Evolutionary conservation across 1,140 invertebrate genomes (phyloP).

Genomic region (Listronotus oregonensis): DNA sequence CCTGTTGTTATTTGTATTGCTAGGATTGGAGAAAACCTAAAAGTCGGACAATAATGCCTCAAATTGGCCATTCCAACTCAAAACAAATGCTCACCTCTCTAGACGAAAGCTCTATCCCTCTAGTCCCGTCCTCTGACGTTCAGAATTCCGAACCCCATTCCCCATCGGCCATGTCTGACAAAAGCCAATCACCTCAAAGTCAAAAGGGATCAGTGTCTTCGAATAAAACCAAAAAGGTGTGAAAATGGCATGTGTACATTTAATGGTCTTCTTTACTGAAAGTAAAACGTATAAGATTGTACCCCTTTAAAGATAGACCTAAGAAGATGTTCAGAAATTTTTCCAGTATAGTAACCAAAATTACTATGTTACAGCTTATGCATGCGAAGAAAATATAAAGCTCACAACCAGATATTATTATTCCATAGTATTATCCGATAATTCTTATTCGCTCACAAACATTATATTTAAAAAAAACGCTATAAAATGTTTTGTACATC

Average conservation of each 20-base stretch:
- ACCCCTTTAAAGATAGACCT: too few species aligned
- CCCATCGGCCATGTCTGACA: conserved; percentile 59
- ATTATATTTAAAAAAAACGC: too few species aligned
- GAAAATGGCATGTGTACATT: conserved; percentile 51
- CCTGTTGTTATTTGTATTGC: conserved; percentile 51
- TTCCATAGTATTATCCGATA: too few species aligned
- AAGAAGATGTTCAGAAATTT: too few species aligned
- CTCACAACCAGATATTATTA: too few species aligned
- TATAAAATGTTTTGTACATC: too few species aligned
- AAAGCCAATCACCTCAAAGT: conserved; percentile 62
- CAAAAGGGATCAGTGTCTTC: conserved; percentile 62
- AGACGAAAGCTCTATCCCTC: conserved; percentile 53
- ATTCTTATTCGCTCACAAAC: too few species aligned
- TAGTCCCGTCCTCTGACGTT: conserved; percentile 58
- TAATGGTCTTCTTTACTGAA: conserved; percentile 20
- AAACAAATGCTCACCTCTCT: conserved; percentile 60
- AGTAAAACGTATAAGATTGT: not conserved
- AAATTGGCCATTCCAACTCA: conserved; percentile 61
- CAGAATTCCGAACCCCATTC: conserved; percentile 57
- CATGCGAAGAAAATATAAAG: too few species aligned
- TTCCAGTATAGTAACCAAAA: too few species aligned
- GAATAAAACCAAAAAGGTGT: conserved; percentile 67
- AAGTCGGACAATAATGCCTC: conserved; percentile 72
- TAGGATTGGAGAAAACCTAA: conserved; percentile 79
- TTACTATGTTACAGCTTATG: too few species aligned